These are phyloP conservation scores for Pyrrhia umbra DNA, from an alignment of 2,888 invertebrate genomes.

Conservation along the genomic window DNA sequence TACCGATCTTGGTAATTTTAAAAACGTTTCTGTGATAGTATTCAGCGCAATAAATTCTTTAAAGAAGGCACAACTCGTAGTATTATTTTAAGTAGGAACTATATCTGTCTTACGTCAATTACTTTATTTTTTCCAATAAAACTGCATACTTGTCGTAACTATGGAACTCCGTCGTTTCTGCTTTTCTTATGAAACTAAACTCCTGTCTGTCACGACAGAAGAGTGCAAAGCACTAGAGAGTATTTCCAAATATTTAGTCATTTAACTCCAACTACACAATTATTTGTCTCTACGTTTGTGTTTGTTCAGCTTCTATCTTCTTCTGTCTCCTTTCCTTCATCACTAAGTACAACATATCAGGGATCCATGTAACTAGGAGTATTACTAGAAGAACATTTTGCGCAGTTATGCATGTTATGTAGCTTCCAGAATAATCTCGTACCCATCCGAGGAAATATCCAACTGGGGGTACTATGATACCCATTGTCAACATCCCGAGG, in stretches of 20 bases:
- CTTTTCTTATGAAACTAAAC: conserved; percentile 37
- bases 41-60: neutral
- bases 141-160: conserved; percentile 1
- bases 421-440: conserved; percentile 92
- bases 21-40: conserved; percentile 4
- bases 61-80: neutral
- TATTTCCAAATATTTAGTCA: conserved; percentile 51
- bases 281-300: conserved; percentile 66
- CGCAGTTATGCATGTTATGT: conserved; percentile 91
- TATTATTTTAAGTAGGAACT: conserved; percentile 13
- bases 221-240: conserved; percentile 53
- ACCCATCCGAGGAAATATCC: conserved; percentile 92
- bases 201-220: conserved; percentile 20
- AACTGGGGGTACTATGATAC: conserved; percentile 91
- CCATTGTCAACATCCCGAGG: conserved; percentile 93
- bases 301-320: conserved; percentile 67
- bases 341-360: conserved; percentile 87
- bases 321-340: conserved; percentile 76
- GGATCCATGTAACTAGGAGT: conserved; percentile 90
- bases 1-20: neutral
- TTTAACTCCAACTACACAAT: conserved; percentile 30
- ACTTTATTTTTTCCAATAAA: neutral
- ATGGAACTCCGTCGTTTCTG: conserved; percentile 19
- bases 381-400: conserved; percentile 90
- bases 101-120: conserved; percentile 6